Conservation (phyloP, 2,888 invertebrate species). For the Pollenia griseotomentosa region DNA sequence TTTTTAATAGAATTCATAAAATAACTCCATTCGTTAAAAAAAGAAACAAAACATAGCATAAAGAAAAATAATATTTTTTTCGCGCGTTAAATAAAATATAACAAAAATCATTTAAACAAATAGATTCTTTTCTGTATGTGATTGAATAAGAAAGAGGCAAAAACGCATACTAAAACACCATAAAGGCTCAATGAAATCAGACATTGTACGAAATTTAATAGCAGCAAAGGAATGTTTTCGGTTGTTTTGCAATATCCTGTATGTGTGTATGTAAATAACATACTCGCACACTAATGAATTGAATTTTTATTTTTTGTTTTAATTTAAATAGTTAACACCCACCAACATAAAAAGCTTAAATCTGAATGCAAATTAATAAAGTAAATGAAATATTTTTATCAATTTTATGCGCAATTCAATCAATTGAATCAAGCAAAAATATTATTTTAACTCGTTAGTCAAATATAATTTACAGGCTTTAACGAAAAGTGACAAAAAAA, state of each 20-base stretch:
- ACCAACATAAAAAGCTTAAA: not conserved
- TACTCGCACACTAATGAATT: not conserved
- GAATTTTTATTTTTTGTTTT: not conserved
- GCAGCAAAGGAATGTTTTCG: not conserved
- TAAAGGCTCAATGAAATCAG: not conserved
- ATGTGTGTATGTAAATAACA: not conserved
- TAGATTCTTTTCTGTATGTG: not conserved
- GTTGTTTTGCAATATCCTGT: not conserved
- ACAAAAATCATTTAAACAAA: not conserved
- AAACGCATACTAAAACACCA: not conserved
- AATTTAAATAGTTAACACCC: not conserved
- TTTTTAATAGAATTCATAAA: not conserved
- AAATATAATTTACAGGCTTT: not conserved
- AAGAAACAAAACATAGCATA: not conserved
- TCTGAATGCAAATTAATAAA: slow-evolving; percentile 2
- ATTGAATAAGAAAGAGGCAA: not conserved
- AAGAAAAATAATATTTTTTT: not conserved
- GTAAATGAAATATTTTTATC: slow-evolving; percentile 1
- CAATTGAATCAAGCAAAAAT: not conserved
- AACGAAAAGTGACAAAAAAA: not conserved
- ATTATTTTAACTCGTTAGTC: not conserved
- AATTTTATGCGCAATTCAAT: slow-evolving; percentile 15
- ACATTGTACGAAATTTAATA: not conserved
- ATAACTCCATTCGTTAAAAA: not conserved
- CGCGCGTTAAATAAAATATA: not conserved